These are phyloP conservation scores for Rhinoderma darwinii DNA, from an alignment of 2,113 vertebrate species.

Conservation along the genomic window DNA sequence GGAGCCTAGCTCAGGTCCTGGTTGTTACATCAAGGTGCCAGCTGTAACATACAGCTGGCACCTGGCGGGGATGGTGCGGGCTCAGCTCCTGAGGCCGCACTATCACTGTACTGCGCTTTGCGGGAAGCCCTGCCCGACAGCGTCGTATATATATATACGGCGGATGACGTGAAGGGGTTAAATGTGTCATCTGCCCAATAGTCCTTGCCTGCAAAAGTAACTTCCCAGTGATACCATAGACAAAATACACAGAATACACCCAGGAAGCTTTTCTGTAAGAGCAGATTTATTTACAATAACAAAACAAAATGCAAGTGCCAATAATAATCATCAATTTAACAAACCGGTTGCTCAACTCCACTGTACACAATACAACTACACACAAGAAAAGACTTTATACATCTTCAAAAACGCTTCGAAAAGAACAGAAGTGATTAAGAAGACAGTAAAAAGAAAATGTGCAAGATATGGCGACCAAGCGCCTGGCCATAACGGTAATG, in stretches of 20 bases:
- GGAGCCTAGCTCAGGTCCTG: too few species aligned
- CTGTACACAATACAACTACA: conserved; percentile 49
- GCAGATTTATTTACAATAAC: conserved; percentile 48
- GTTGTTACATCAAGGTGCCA: too few species aligned
- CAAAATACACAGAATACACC: neutral
- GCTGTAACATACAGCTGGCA: too few species aligned
- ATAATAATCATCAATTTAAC: conserved; percentile 38
- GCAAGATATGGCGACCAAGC: conserved; percentile 17
- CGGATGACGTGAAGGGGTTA: too few species aligned
- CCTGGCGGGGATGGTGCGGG: too few species aligned
- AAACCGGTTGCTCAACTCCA: conserved; percentile 22
- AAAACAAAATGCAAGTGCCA: conserved; percentile 29
- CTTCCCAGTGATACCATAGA: neutral
- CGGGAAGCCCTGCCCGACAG: too few species aligned
- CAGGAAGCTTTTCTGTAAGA: conserved; percentile 26
- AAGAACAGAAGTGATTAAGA: conserved; percentile 10
- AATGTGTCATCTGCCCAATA: too few species aligned
- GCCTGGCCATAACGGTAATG: neutral
- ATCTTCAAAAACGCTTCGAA: conserved; percentile 33
- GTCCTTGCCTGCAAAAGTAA: too few species aligned
- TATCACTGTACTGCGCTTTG: too few species aligned
- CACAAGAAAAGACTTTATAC: conserved; percentile 35
- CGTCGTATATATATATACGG: too few species aligned
- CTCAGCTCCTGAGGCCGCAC: too few species aligned
- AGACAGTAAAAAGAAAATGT: conserved; percentile 7